Conservation (phyloP, 2,113 vertebrate genomes). For the Ameiurus melas region DNA sequence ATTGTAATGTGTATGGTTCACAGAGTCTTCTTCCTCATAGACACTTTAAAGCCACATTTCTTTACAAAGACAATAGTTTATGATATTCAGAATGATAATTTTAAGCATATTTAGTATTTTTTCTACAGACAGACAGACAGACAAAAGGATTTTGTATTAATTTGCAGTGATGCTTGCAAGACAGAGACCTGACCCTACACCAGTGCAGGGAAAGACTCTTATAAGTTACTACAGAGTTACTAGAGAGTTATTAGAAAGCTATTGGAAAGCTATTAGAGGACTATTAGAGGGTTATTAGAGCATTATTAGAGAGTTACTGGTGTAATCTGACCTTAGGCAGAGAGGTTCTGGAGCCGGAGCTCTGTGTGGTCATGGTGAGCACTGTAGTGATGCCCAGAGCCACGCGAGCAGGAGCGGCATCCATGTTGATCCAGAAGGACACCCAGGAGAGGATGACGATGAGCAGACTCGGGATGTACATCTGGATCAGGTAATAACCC, state of each 20-base stretch:
- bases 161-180: too few species aligned
- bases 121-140: too few species aligned
- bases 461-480: constrained; percentile 88
- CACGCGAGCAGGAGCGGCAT: constrained; percentile 92
- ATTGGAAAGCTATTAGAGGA: neutral
- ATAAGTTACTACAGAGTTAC: neutral
- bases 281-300: neutral
- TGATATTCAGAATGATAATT: too few species aligned
- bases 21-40: too few species aligned
- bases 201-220: neutral
- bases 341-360: constrained; percentile 93
- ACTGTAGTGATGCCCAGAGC: constrained; percentile 97
- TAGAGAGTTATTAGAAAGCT: neutral
- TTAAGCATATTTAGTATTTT: too few species aligned
- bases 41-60: neutral
- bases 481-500: constrained; percentile 99
- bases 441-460: constrained; percentile 97
- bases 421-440: constrained; percentile 94
- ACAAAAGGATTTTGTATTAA: neutral
- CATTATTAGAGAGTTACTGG: neutral
- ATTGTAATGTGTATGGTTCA: neutral
- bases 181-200: neutral
- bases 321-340: constrained; percentile 82
- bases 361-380: constrained; percentile 98
- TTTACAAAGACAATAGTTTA: neutral